Percentiles rank a stretch among this genome's conserved stretches.
Conservation (phyloP, 2,113 vertebrate species). For the Phycodurus eques region DNA sequence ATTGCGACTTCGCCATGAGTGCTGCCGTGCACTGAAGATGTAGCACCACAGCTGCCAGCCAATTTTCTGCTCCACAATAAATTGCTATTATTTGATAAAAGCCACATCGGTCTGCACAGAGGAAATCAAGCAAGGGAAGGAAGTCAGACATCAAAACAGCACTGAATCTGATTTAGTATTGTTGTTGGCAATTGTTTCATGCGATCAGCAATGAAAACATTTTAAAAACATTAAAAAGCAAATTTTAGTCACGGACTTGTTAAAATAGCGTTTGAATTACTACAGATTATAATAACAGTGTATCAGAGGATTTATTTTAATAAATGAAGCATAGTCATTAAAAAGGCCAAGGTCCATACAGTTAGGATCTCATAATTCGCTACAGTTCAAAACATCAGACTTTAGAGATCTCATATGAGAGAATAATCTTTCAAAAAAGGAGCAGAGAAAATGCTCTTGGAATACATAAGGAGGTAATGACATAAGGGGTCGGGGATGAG, state of each 20-base stretch:
- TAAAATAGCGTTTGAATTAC: not conserved
- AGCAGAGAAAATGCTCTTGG: no score
- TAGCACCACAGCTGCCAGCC: not conserved
- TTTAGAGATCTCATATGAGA: no score
- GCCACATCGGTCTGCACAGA: not conserved
- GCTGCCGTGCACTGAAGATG: not conserved
- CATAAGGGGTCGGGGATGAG: no score
- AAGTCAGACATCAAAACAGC: not conserved
- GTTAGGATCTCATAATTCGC: no score
- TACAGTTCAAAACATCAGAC: no score
- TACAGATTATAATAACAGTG: not conserved
- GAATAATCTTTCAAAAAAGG: no score
- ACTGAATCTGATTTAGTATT: not conserved
- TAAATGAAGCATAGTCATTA: no score
- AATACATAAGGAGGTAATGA: no score
- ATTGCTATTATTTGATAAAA: not conserved
- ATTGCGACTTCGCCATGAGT: not conserved
- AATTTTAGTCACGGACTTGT: not conserved
- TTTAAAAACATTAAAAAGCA: not conserved
- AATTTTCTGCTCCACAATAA: not conserved
- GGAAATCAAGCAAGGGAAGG: not conserved
- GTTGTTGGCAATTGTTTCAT: not conserved
- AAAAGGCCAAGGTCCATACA: no score
- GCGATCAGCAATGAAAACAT: not conserved
- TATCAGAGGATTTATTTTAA: not conserved